These are phyloP conservation scores for Raja brachyura DNA, from an alignment of 2,113 vertebrate genomes.

Conservation along the genomic window DNA sequence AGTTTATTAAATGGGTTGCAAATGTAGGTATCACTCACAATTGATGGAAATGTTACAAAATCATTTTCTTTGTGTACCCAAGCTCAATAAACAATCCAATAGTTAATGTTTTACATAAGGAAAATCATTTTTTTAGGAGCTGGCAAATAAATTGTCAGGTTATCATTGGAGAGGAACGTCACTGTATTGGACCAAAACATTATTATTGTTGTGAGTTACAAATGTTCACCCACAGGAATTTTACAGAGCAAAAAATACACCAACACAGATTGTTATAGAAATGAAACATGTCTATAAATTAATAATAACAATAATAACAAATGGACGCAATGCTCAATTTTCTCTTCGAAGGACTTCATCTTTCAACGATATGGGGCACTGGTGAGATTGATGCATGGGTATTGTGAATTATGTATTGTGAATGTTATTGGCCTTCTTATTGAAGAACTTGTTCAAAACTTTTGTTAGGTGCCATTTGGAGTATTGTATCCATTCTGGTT, in stretches of 20 bases:
- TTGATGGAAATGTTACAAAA: neutral
- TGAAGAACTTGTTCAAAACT: too few relatives aligned
- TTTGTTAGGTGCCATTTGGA: too few relatives aligned
- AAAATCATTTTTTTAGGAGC: neutral
- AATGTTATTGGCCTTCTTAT: too few relatives aligned
- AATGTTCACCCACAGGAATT: neutral
- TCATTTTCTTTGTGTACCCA: neutral
- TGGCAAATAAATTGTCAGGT: neutral
- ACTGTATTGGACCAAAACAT: neutral
- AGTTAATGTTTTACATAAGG: neutral
- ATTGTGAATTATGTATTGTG: too few relatives aligned
- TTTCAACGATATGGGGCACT: too few relatives aligned
- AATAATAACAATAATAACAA: neutral
- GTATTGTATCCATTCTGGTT: too few relatives aligned
- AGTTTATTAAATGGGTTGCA: neutral
- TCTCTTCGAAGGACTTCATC: neutral
- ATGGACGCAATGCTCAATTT: neutral
- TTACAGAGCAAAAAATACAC: neutral
- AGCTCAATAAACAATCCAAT: neutral
- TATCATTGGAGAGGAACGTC: neutral
- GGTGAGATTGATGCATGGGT: too few relatives aligned
- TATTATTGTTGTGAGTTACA: neutral
- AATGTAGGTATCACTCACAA: neutral
- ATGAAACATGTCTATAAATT: neutral
- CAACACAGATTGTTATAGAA: neutral